Evolutionary conservation across 1,140 invertebrate species (phyloP).

Genomic region (Drosophila nannoptera): DNA sequence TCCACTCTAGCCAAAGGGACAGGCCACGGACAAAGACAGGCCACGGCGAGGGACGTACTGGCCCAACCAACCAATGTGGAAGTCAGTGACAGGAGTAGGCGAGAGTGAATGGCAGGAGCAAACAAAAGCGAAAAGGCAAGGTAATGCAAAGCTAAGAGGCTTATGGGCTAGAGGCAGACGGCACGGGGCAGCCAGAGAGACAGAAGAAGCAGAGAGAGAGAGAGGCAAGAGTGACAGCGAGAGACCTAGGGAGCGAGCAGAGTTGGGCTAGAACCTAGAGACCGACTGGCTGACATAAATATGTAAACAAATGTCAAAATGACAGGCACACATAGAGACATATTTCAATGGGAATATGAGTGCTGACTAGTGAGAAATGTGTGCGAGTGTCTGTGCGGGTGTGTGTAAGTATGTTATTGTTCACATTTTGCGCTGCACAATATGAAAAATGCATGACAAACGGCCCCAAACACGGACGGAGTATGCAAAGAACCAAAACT

Average conservation of each 20-base stretch:
- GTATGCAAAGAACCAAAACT: slow-evolving; percentile 56
- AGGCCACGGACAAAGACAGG: background rate
- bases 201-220: slow-evolving; percentile 12
- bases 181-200: slow-evolving; percentile 2
- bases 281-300: slow-evolving; percentile 74
- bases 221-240: slow-evolving; percentile 29
- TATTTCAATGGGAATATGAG: slow-evolving; percentile 48
- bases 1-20: slow-evolving; percentile 35
- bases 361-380: slow-evolving; percentile 25
- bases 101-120: slow-evolving; percentile 68
- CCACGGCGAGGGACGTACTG: background rate
- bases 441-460: slow-evolving; percentile 76
- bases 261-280: slow-evolving; percentile 35
- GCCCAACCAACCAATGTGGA: slow-evolving; percentile 7
- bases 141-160: background rate
- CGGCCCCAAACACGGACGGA: slow-evolving; percentile 55
- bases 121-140: slow-evolving; percentile 32
- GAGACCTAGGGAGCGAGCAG: slow-evolving; percentile 42
- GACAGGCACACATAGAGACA: slow-evolving; percentile 44
- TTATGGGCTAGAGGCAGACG: slow-evolving; percentile 18
- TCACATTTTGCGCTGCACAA: slow-evolving; percentile 60
- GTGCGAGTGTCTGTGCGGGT: background rate
- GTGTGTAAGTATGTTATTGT: slow-evolving; percentile 63
- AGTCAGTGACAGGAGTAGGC: slow-evolving; percentile 46
- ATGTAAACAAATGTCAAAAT: slow-evolving; percentile 78